phyloP scores from a whole-genome alignment of 1,140 invertebrate species.

The Chelonus insularis region DNA sequence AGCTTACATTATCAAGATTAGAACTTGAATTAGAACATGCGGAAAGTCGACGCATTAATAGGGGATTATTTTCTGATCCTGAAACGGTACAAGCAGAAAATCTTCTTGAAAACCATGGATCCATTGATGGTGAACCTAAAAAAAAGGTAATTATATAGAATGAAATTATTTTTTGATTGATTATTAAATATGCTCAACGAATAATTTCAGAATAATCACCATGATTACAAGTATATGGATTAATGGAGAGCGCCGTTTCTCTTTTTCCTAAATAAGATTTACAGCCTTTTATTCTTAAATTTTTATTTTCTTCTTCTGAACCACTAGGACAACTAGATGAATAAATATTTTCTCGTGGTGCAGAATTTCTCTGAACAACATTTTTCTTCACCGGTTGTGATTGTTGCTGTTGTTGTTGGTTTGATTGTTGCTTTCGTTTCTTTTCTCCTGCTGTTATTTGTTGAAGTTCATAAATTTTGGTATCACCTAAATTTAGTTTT shows the following conservation, averaged over 20 bases:
- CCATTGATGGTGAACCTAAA: constrained; percentile 55
- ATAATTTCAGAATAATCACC: not conserved
- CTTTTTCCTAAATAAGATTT: constrained; percentile 36
- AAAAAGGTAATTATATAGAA: too few species aligned
- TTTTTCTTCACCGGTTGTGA: constrained; percentile 49
- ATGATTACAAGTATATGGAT: constrained; percentile 9
- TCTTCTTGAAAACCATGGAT: constrained; percentile 68
- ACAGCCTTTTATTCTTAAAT: constrained; percentile 36
- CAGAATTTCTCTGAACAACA: constrained; percentile 29
- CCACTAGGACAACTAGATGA: constrained; percentile 69
- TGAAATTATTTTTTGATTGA: too few species aligned
- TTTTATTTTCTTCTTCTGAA: constrained; percentile 66
- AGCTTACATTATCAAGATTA: constrained; percentile 55
- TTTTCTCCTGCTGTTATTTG: constrained; percentile 49
- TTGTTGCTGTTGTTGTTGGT: constrained; percentile 20
- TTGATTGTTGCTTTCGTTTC: constrained; percentile 49
- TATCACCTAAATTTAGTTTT: constrained; percentile 58
- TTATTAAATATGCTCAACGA: too few species aligned
- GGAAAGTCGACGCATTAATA: constrained; percentile 48
- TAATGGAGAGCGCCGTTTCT: not conserved
- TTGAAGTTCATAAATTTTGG: constrained; percentile 59
- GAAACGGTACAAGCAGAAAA: constrained; percentile 65
- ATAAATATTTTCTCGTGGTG: constrained; percentile 46
- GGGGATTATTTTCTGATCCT: constrained; percentile 58
- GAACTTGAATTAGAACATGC: constrained; percentile 54